Evolutionary conservation across 2,797 vertebrate species (phyloP), one percentile per base, ranked within the genome.

Genomic region (Enteromius radiatus): DNA sequence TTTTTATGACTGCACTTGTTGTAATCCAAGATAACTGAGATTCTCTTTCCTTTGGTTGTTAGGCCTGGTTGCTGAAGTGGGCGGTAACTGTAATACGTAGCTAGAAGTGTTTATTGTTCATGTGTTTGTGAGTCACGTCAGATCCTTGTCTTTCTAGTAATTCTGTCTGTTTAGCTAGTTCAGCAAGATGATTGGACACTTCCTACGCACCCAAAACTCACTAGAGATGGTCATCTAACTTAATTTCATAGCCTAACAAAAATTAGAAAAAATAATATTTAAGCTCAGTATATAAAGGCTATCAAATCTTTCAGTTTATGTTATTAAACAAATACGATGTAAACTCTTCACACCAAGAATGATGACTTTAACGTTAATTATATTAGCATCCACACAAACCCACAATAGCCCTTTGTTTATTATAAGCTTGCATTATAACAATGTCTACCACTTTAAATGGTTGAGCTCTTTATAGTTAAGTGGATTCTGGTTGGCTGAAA

Each of bases 41-140:
- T 23, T 73, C 15, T 41, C 15, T 73, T 21, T 7, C 28, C 28
- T 33, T 73, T 33, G 5, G 6, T 74, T 64, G 43, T 49, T 19
- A 47, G 3, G 56, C 43, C 19, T 52, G 38, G n/a, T 65, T 74
- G 31, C 21, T 11, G 43, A 63, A 74, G 69, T 49, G 43, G 56
- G 59, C 0, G 17, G 43, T n/a, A 1, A 47, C 70, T 74, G 12
- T 21, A 74, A 5, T 74, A 6, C 3, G 31, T 36, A 26, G 43
- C 7, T 75, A n/a, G 45, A 41, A 45, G 67, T 67, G 47, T 28
- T n/a, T 64, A 74, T 63, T 68, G 71, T 76, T 76, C 49, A 56
- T 0, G 3, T 1, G 7, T 17, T 15, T 41, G n/a, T 76, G 80
- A 74, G 59, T 82, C 49, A 79, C 33, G 3, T 79, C 59, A 81